Percentiles rank a stretch among this genome's conserved stretches.
Conservation (phyloP, 2,888 invertebrate genomes). For the Theretra japonica region DNA sequence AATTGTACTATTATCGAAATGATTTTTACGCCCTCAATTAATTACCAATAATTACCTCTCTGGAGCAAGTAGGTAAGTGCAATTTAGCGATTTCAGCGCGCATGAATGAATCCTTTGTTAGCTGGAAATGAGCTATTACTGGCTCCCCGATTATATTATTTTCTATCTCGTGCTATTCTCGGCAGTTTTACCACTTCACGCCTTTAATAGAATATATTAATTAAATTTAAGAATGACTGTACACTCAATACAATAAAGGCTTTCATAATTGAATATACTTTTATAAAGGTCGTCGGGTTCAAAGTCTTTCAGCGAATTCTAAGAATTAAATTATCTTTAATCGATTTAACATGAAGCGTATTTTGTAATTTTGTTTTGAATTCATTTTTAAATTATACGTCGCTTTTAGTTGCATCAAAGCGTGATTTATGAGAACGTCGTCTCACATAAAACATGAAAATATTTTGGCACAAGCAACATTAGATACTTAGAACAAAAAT, state of each 20-base stretch:
- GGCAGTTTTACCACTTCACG: conserved; percentile 25
- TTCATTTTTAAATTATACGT: background rate
- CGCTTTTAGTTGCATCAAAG: background rate
- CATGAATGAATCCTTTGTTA: conserved; percentile 73
- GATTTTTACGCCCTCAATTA: conserved; percentile 49
- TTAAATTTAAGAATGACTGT: conserved; percentile 16
- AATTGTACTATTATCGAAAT: conserved; percentile 14
- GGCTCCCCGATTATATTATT: conserved; percentile 64
- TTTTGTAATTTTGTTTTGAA: background rate
- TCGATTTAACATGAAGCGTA: background rate
- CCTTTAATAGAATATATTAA: conserved; percentile 27
- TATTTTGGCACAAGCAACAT: no score
- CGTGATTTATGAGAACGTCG: background rate
- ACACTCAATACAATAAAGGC: conserved; percentile 10
- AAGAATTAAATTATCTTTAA: conserved; percentile 14
- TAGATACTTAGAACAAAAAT: background rate
- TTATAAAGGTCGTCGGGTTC: conserved; percentile 6
- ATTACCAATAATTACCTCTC: conserved; percentile 62
- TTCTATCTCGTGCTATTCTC: conserved; percentile 27
- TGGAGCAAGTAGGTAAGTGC: conserved; percentile 61
- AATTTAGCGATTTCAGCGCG: conserved; percentile 71
- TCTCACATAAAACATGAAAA: no score
- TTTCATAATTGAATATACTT: conserved; percentile 13
- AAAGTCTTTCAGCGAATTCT: conserved; percentile 1
- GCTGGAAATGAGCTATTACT: conserved; percentile 73